Evolutionary conservation across 2,888 invertebrate genomes (phyloP).

Genomic region (Oxystoma pomonae): DNA sequence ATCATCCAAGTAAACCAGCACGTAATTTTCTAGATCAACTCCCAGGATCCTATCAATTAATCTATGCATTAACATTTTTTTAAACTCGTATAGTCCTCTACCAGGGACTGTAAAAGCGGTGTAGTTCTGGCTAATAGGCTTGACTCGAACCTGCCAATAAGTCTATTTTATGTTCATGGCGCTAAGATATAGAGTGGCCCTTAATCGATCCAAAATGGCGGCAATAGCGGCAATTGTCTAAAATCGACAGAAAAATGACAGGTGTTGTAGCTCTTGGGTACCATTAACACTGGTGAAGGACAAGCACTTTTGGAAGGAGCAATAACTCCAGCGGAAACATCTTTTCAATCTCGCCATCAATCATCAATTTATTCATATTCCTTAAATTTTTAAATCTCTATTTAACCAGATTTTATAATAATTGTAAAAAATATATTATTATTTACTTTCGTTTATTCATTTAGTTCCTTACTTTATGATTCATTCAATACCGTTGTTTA

Average conservation of each 20-base stretch:
- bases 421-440: no score
- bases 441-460: no score
- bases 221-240: neutral
- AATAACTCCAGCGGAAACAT: no score
- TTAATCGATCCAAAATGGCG: neutral
- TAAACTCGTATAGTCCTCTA: neutral
- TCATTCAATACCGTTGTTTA: slow-evolving; percentile 26
- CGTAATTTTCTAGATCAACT: neutral
- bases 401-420: no score
- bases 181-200: neutral
- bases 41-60: neutral
- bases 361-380: no score
- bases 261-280: no score
- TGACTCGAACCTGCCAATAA: neutral
- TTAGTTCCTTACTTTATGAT: slow-evolving; percentile 22
- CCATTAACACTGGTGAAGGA: no score
- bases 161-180: neutral
- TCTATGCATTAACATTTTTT: neutral
- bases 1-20: neutral
- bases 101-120: neutral
- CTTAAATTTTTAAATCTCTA: no score
- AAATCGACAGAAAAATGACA: neutral
- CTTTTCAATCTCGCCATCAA: slow-evolving; percentile 32
- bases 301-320: no score
- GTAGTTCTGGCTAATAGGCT: no score